These are phyloP conservation scores for Myotis myotis DNA, from an alignment of 2,797 vertebrate genomes.

Conservation along the genomic window DNA sequence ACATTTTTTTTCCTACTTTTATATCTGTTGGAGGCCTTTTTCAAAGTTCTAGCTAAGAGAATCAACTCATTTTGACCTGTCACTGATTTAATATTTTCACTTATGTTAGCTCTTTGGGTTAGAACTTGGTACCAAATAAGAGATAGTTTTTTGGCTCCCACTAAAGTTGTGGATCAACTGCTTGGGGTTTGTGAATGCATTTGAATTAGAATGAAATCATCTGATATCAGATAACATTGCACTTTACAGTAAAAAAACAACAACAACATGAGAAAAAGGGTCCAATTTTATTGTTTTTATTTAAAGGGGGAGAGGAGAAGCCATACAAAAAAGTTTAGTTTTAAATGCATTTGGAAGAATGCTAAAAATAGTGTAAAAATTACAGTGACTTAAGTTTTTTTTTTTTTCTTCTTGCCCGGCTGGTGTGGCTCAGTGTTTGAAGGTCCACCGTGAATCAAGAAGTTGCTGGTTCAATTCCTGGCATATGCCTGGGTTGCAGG, in stretches of 20 bases:
- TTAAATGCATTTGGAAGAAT: slow-evolving; percentile 25
- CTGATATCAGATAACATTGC: neutral
- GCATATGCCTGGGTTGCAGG: no score
- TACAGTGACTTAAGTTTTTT: neutral
- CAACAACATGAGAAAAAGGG: neutral
- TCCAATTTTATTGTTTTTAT: neutral
- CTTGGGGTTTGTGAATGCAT: slow-evolving; percentile 8
- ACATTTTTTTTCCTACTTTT: neutral
- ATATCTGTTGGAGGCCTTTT: neutral
- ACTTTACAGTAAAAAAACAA: neutral
- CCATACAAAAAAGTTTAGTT: neutral
- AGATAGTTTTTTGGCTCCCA: neutral
- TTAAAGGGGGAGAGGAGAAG: neutral
- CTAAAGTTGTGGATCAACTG: neutral
- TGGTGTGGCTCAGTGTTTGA: no score
- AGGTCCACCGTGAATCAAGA: no score
- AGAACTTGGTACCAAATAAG: neutral
- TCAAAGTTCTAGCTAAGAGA: neutral
- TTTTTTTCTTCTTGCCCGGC: neutral
- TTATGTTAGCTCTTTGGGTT: neutral
- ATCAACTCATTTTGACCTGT: neutral
- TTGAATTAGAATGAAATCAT: slow-evolving; percentile 37
- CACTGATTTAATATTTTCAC: neutral
- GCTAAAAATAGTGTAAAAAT: neutral
- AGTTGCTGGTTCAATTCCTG: no score